Evolutionary conservation across 2,888 invertebrate genomes (phyloP).

Genomic region (Erebia epiphron): DNA sequence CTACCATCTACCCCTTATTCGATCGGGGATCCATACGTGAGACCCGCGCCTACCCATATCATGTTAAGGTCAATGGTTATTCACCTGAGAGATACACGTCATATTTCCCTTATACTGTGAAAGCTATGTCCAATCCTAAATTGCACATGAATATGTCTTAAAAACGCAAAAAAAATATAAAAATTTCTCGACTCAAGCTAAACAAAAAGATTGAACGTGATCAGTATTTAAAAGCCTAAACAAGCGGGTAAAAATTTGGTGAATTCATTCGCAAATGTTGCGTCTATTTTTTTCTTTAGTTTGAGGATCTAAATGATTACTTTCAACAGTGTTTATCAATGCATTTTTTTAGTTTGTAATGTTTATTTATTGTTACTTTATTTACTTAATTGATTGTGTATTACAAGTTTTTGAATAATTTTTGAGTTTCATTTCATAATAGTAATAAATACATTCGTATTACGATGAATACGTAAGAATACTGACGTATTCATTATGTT

Average conservation of each 20-base stretch:
- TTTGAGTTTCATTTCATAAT: background rate
- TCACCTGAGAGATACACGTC: constrained; percentile 73
- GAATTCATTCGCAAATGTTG: background rate
- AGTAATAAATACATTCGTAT: too few species aligned
- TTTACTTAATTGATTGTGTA: constrained; percentile 11
- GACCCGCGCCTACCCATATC: constrained; percentile 52
- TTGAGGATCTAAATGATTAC: background rate
- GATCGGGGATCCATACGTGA: constrained; percentile 55
- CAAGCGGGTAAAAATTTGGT: too few species aligned
- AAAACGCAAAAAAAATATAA: constrained; percentile 13
- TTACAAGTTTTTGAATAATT: constrained; percentile 3
- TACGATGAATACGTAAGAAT: too few species aligned
- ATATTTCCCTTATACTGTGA: constrained; percentile 62
- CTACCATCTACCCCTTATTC: constrained; percentile 61
- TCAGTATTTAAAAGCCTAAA: too few species aligned
- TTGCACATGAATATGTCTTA: constrained; percentile 48
- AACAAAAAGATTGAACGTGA: background rate
- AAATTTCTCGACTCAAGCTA: background rate
- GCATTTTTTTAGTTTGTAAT: constrained; percentile 25
- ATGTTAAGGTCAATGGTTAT: constrained; percentile 64
- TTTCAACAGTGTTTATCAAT: constrained; percentile 19
- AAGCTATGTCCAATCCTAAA: constrained; percentile 45
- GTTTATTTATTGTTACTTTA: constrained; percentile 25
- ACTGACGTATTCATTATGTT: too few species aligned
- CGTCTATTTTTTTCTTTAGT: constrained; percentile 13